Evolutionary conservation across 2,888 invertebrate species (phyloP).

Genomic region (Pristionchus entomophagus): DNA sequence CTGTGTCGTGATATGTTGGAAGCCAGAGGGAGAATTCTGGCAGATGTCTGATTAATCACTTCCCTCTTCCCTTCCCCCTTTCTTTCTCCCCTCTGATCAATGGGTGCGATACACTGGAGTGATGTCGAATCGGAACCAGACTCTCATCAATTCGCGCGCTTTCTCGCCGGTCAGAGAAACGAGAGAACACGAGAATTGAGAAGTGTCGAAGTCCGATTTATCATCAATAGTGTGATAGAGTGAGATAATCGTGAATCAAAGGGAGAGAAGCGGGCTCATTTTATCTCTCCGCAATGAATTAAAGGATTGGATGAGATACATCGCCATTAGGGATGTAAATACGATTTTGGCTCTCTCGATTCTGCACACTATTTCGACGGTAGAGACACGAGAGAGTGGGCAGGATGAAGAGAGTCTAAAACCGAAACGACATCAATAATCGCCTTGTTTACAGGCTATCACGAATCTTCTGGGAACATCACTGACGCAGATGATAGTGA

Average conservation of each 20-base stretch:
- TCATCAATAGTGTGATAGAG: too few relatives aligned
- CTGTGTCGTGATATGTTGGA: neutral
- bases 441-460: constrained; percentile 29
- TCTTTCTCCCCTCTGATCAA: neutral
- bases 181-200: neutral
- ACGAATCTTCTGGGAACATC: neutral
- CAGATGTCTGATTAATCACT: neutral
- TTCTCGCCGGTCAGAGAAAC: neutral
- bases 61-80: neutral
- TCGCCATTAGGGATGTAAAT: too few relatives aligned
- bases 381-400: too few relatives aligned
- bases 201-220: too few relatives aligned
- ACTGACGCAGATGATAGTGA: neutral
- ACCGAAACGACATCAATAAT: too few relatives aligned
- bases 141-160: neutral
- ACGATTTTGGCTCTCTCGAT: too few relatives aligned
- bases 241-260: too few relatives aligned
- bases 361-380: too few relatives aligned
- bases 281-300: too few relatives aligned
- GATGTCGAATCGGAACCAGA: too few relatives aligned
- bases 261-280: neutral
- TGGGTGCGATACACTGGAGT: neutral
- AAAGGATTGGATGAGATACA: too few relatives aligned
- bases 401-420: too few relatives aligned
- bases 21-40: neutral